Evolutionary conservation across 2,797 vertebrate genomes (phyloP), one percentile per base, ranked within the genome.

Genomic region (Chrosomus eos): DNA sequence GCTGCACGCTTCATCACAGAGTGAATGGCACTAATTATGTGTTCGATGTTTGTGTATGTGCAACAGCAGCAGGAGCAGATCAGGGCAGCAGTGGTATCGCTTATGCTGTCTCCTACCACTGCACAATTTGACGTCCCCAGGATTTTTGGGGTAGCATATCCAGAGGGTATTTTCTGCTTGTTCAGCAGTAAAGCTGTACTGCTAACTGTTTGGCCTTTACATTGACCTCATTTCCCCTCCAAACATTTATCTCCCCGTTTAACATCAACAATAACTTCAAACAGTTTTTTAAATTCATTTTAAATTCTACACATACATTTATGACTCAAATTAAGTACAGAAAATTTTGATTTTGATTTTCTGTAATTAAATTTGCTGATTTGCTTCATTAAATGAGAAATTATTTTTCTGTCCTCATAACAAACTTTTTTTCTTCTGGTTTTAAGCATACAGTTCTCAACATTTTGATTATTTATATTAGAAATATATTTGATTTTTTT

Each of bases 21-120:
- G 48, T 78, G 62, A 81, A 81, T 70, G 81, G 28, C 79, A 84
- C 79, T 86, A 84, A 88, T 88, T 78, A 84, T 80, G 64, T 73
- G 81, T 82, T 68, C 36, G 26, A 36, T 79, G 60, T 80, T 18
- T 68, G 77, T 80, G 72, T 76, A 48, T 72, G 81, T 66, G 33
- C 55, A 51, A 82, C 26, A 36, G 36, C 38, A 82, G 79, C 19
- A 5, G 48, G 70, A 66, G 48, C 51, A 53, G 58, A 51, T 62
- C 77, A 83, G 38, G 60, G 51, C 62, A 81, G 48, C 67, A 67
- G 51, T 75, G 67, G 45, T 40, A 83, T 79, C 18, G 21, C 66
- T 78, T n/a, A 13, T 51, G 9, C 66, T 87, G 64, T 79, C 80
- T 83, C 58, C 75, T 80, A 53, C 68, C 26, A 40, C 84, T 77